Base-by-base conservation (phyloP, 2,113 vertebrate species). In the Pipa parva region DNA sequence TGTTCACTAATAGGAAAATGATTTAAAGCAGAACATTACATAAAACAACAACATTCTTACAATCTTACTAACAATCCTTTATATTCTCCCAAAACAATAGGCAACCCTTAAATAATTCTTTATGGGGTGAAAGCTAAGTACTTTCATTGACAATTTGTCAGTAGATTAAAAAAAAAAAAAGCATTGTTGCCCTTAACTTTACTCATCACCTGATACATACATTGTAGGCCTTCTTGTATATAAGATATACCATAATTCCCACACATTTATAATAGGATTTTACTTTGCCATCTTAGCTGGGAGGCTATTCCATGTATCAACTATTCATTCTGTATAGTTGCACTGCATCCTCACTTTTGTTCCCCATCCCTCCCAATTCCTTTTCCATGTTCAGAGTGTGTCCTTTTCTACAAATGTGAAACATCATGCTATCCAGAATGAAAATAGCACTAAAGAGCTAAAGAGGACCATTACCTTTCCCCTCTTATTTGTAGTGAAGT, bases 391-490 rank as follows among this genome's bases (percentile, higher is more conserved):
- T 1, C 62, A 17, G 39, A 7, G 12, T 11, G 17, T 59, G 65
- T 49, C 64, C 64, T 59, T 29, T 52, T 24, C 18, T 24, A 42
- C 36, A 54, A 9, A 33, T 17, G 26, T 6, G 54, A 11, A 18
- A 5, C 39, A 42, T n/a, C 17, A 42, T 1, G n/a, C n/a, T 17
- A 42, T 42, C n/a, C 15, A 42, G 13, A 42, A 42, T 7, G 39
- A 12, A 42, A 42, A 42, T n/a, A 55, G n/a, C 61, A 22, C 55
- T 24, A 33, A 29, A 49, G 11, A 27, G 58, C n/a, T 26, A 22
- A 10, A 28, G 2, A 17, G 13, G 39, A 15, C 5, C 5, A 21
- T 60, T 70, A 70, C 66, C 66, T 70, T 58, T 13, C 25, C 37
- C 29, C 17, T 8, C 17, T 29, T 5, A 9, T 27, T 13, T 55